Base-by-base conservation (phyloP, 2,888 invertebrate genomes). In the Calameuta idolon region DNA sequence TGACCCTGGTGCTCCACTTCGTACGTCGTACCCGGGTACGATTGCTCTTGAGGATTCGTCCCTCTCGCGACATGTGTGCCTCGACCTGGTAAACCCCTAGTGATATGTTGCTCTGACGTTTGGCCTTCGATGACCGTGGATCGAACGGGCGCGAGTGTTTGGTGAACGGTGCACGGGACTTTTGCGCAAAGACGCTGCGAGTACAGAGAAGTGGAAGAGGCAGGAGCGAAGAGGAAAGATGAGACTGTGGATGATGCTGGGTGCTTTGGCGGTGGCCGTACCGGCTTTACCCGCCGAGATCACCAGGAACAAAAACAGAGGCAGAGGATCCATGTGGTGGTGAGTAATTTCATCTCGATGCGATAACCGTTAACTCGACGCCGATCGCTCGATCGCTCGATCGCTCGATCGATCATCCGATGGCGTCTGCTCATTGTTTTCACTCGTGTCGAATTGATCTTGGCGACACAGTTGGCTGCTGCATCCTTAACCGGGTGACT, bases 301-400 rank as follows among this genome's bases (percentile, higher is more conserved):
- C 75, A 86, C 84, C 80, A 89, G 88, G 82, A 91, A 90, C 84
- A 94, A 94, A 90, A 95, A 95, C 90, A 93, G 96, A 90, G 97
- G 97, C 89, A 94, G 96, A 89, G 97, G 97, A 91, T 96, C 97
- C 87, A 97, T 96, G 96, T 97, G 97, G 97, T 97, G 97, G 97
- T 97, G 93, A 94, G 97, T 94, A 71, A 31, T 55, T 55, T 55
- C 55, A 55, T 55, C 55, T 55, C 55, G 55, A 55, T 55, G 23
- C 55, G 55, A 55, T 55, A 55, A 55, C 55, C 55, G 55, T 55
- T 55, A 55, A 55, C 23, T 55, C 55, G 55, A 55, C 55, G 55
- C 55, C 55, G 55, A 9, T 55, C 40, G 40, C n/a, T 23, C 40
- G 40, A 15, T 40, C 37, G 37, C n/a, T 37, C 40, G 40, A 15